These are phyloP conservation scores for Cantharis rustica DNA, from an alignment of 2,888 invertebrate species.

Conservation along the genomic window DNA sequence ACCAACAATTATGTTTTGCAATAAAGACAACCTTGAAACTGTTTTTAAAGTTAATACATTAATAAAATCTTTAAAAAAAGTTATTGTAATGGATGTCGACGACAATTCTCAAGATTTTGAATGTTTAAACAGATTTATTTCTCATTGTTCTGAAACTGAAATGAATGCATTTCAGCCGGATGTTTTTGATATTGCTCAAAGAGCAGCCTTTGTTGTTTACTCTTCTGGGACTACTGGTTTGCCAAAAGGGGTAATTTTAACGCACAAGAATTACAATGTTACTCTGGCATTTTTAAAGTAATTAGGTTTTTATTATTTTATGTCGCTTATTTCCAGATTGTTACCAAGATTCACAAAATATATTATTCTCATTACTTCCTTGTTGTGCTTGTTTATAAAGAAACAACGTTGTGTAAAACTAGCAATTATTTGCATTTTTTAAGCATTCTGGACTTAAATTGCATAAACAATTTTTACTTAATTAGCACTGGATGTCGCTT, in stretches of 20 bases:
- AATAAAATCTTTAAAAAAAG: conserved; percentile 58
- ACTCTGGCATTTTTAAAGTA: conserved; percentile 52
- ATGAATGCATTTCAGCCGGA: conserved; percentile 53
- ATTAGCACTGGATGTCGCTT: too few species aligned
- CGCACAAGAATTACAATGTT: conserved; percentile 51
- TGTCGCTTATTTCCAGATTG: too few species aligned
- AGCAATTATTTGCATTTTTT: too few species aligned
- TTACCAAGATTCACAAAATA: too few species aligned
- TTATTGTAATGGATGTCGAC: conserved; percentile 62
- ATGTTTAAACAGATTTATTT: conserved; percentile 48
- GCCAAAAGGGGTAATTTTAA: conserved; percentile 69
- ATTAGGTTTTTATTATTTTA: background rate
- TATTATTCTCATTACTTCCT: too few species aligned
- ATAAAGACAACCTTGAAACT: conserved; percentile 61
- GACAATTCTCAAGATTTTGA: conserved; percentile 59
- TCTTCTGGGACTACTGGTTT: conserved; percentile 74
- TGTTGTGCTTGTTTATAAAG: background rate
- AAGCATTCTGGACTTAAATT: too few species aligned
- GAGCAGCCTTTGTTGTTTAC: conserved; percentile 57
- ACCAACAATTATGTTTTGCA: conserved; percentile 69
- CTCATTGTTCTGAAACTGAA: conserved; percentile 45
- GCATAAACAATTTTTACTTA: too few species aligned
- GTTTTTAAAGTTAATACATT: conserved; percentile 61
- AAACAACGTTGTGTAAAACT: too few species aligned
- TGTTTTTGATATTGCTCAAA: conserved; percentile 57